These are phyloP conservation scores for Baronia brevicornis DNA, from an alignment of 2,888 invertebrate species.

Conservation along the genomic window DNA sequence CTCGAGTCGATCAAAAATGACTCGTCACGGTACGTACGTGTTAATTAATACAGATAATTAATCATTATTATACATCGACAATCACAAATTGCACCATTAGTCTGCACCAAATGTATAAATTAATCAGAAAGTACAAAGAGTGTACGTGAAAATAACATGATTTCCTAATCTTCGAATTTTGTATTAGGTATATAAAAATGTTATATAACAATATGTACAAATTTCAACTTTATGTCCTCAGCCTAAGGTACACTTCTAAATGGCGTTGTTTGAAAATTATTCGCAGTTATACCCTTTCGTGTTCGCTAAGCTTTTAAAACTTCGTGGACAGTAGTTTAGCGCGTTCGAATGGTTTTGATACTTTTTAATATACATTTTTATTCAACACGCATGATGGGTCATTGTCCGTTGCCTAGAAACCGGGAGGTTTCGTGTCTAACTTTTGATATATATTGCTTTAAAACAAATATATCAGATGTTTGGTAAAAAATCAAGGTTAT, in stretches of 20 bases:
- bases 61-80: too few relatives aligned
- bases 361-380: conserved; percentile 25
- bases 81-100: too few relatives aligned
- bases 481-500: too few relatives aligned
- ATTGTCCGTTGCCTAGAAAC: too few relatives aligned
- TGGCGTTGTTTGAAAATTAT: conserved; percentile 21
- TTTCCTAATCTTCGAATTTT: conserved; percentile 70
- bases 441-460: too few relatives aligned
- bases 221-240: conserved; percentile 18
- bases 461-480: too few relatives aligned
- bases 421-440: too few relatives aligned
- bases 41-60: too few relatives aligned
- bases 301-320: conserved; percentile 40
- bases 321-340: conserved; percentile 53
- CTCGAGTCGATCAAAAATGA: too few relatives aligned
- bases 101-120: conserved; percentile 4
- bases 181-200: conserved; percentile 65
- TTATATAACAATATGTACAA: conserved; percentile 32
- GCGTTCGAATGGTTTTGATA: conserved; percentile 38
- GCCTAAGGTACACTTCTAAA: conserved; percentile 26
- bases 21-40: too few relatives aligned
- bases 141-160: conserved; percentile 36
- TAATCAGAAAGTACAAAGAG: conserved; percentile 30
- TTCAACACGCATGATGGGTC: too few relatives aligned
- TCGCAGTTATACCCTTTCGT: conserved; percentile 42